A percentile compares a stretch with the other conserved stretches of the same genome.
Conservation (phyloP, 2,113 vertebrate species). For the Scophthalmus maximus region DNA sequence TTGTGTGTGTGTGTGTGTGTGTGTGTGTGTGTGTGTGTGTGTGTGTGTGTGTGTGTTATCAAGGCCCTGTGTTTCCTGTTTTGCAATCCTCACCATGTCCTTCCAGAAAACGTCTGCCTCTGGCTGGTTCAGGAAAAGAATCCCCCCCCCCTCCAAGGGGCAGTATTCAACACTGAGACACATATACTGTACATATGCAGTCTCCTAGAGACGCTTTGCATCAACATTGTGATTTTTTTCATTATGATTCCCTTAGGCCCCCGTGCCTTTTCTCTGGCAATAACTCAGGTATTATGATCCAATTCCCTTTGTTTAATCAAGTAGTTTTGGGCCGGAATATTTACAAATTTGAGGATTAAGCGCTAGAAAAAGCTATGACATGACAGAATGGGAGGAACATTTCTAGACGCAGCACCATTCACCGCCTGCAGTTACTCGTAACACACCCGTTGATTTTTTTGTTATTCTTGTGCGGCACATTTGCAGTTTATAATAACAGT, state of each 20-base stretch:
- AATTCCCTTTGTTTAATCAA: too few relatives aligned
- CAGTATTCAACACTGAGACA: constrained; percentile 5
- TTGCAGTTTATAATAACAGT: not conserved
- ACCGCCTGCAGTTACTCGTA: not conserved
- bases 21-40: constrained; percentile 25
- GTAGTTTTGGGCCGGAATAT: too few relatives aligned
- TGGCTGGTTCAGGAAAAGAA: constrained; percentile 61
- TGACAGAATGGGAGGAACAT: too few relatives aligned
- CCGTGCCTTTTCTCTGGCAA: too few relatives aligned
- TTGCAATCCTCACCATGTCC: constrained; percentile 69
- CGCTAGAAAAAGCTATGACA: too few relatives aligned
- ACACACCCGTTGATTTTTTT: not conserved
- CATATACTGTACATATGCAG: not conserved
- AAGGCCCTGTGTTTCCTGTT: constrained; percentile 79
- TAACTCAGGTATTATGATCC: too few relatives aligned
- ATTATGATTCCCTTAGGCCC: too few relatives aligned
- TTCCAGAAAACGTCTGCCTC: constrained; percentile 64
- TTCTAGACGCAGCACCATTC: too few relatives aligned
- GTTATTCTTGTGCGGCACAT: not conserved
- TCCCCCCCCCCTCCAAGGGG: too few relatives aligned
- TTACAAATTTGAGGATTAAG: too few relatives aligned
- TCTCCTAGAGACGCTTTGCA: too few relatives aligned
- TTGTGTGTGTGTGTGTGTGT: constrained; percentile 8
- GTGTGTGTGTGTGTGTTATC: constrained; percentile 58
- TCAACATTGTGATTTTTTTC: too few relatives aligned